These are phyloP conservation scores for Synodontis membranacea DNA, from an alignment of 2,113 vertebrate species.

Conservation along the genomic window DNA sequence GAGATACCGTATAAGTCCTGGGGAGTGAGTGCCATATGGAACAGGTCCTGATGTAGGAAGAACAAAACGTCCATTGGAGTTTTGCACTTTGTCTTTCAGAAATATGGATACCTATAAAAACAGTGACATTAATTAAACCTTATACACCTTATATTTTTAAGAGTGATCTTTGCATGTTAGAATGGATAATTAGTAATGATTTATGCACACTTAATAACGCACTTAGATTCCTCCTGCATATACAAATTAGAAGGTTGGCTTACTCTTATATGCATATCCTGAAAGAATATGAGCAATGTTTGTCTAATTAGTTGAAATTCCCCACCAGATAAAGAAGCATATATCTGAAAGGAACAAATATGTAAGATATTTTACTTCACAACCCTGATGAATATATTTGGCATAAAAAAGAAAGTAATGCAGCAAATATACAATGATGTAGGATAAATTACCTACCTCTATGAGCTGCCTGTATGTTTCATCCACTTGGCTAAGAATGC, in stretches of 20 bases:
- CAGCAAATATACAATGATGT: background rate
- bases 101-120: conserved; percentile 91
- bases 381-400: background rate
- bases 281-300: conserved; percentile 94
- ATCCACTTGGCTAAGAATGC: conserved; percentile 88
- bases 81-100: conserved; percentile 96
- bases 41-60: conserved; percentile 89
- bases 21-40: conserved; percentile 87
- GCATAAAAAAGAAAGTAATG: background rate
- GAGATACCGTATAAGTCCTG: conserved; percentile 87
- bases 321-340: conserved; percentile 75
- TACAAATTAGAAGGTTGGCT: conserved; percentile 52
- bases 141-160: background rate
- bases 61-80: conserved; percentile 93
- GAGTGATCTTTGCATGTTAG: background rate
- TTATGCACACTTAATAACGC: background rate
- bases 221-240: background rate
- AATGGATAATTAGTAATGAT: background rate
- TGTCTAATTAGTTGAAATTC: conserved; percentile 96
- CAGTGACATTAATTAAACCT: background rate
- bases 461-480: conserved; percentile 85
- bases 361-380: background rate
- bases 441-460: conserved; percentile 71
- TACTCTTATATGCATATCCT: conserved; percentile 98
- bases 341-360: conserved; percentile 71